Percentiles rank a stretch among this genome's conserved stretches.
These are phyloP conservation scores for Apodemus sylvaticus DNA, from an alignment of 2,113 vertebrate genomes.

Conservation along the genomic window DNA sequence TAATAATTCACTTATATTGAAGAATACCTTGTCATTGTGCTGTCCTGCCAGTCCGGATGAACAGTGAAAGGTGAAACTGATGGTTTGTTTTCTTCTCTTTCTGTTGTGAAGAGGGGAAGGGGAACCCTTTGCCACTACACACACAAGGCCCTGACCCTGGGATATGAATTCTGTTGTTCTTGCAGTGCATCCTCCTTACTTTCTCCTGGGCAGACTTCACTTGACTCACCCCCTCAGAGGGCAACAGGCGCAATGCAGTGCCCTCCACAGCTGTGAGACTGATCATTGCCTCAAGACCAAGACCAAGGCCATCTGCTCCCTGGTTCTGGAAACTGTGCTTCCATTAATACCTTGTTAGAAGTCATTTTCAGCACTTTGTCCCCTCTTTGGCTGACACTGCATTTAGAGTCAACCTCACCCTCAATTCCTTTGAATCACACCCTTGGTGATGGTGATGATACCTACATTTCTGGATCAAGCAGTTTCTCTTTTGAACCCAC, in stretches of 20 bases:
- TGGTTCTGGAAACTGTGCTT: not conserved
- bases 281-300: not conserved
- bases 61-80: not conserved
- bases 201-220: not conserved
- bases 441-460: too few relatives aligned
- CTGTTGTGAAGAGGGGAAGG: not conserved
- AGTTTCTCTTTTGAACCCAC: not conserved
- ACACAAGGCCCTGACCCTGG: not conserved
- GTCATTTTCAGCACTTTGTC: not conserved
- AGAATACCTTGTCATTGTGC: too few relatives aligned
- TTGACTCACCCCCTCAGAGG: not conserved
- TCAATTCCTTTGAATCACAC: not conserved
- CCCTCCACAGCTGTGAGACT: not conserved
- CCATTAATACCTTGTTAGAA: not conserved
- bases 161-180: not conserved
- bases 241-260: not conserved
- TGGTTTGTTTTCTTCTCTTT: not conserved
- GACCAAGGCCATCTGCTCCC: not conserved
- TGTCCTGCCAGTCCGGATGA: too few relatives aligned
- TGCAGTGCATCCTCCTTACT: not conserved
- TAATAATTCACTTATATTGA: not conserved
- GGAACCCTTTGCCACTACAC: not conserved
- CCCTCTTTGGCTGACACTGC: not conserved
- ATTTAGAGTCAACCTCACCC: not conserved
- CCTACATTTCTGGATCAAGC: not conserved